A percentile compares a stretch with the other conserved stretches of the same genome.
These are phyloP conservation scores for Galbula dea DNA, from an alignment of 2,113 vertebrate species.

Conservation along the genomic window DNA sequence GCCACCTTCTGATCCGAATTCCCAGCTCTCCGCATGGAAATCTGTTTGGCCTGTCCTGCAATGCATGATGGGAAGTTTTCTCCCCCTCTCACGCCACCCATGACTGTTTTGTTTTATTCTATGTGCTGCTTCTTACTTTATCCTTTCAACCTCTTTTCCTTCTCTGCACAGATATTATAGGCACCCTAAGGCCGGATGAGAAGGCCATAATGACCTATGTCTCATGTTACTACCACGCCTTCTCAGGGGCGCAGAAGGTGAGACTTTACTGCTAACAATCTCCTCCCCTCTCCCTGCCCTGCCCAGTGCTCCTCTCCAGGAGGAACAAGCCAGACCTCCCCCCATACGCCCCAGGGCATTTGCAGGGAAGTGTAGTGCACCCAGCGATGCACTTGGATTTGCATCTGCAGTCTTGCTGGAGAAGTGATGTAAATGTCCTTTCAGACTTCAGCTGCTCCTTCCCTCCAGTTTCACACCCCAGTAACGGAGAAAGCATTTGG, in stretches of 20 bases:
- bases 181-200: slow-evolving; percentile 98
- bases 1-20: slow-evolving; percentile 49
- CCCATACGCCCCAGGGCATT: accelerated
- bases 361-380: background rate
- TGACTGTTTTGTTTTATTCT: slow-evolving; percentile 74
- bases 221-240: slow-evolving; percentile 99
- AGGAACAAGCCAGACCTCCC: background rate
- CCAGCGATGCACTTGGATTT: background rate
- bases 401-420: slow-evolving; percentile 1
- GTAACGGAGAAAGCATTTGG: background rate
- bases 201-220: slow-evolving; percentile 99
- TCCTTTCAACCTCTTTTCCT: slow-evolving; percentile 86
- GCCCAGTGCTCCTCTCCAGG: background rate
- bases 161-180: slow-evolving; percentile 96
- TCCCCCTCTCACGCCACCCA: slow-evolving; percentile 60
- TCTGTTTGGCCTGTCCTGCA: slow-evolving; percentile 72
- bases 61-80: slow-evolving; percentile 80
- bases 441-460: background rate
- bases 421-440: background rate
- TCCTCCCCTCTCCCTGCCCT: slow-evolving; percentile 40
- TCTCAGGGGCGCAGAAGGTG: slow-evolving; percentile 99
- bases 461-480: background rate
- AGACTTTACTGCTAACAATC: slow-evolving; percentile 74
- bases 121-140: slow-evolving; percentile 74
- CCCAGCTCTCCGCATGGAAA: slow-evolving; percentile 62